Evolutionary conservation across 2,888 invertebrate genomes (phyloP).

Genomic region (Drosophila niveifrons): DNA sequence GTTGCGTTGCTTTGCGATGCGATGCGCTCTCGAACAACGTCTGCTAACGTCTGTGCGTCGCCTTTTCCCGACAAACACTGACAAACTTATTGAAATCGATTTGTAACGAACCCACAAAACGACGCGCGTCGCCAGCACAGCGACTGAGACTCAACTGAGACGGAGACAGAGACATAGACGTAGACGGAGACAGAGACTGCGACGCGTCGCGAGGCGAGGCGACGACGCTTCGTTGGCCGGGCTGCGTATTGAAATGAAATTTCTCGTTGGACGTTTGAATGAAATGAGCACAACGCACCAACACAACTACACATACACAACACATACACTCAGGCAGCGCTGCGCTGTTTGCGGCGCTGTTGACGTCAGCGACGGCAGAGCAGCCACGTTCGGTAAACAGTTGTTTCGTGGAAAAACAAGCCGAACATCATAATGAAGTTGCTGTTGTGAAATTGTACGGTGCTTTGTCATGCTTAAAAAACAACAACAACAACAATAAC

Average conservation of each 20-base stretch:
- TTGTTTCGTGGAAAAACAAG: conserved; percentile 81
- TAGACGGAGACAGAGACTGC: conserved; percentile 31
- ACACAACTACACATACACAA: conserved; percentile 12
- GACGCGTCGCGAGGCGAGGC: conserved; percentile 59
- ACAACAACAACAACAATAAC: conserved; percentile 44
- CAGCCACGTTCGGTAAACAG: conserved; percentile 77
- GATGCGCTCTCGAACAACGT: conserved; percentile 68
- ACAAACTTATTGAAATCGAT: conserved; percentile 84
- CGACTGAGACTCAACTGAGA: conserved; percentile 12
- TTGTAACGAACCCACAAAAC: conserved; percentile 80
- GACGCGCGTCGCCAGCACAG: conserved; percentile 24
- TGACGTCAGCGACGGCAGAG: conserved; percentile 56
- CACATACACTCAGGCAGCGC: conserved; percentile 25
- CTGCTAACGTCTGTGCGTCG: conserved; percentile 70
- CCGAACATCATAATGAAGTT: conserved; percentile 80
- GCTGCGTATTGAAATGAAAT: conserved; percentile 82
- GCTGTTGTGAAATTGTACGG: conserved; percentile 83
- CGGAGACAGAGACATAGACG: conserved; percentile 46
- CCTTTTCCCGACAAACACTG: conserved; percentile 82
- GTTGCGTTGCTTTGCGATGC: conserved; percentile 39
- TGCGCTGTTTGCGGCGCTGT: conserved; percentile 49
- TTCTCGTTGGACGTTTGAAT: conserved; percentile 77
- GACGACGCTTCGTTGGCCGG: conserved; percentile 66
- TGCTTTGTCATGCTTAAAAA: conserved; percentile 78
- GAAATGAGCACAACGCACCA: conserved; percentile 65